Percentiles rank a stretch among this genome's conserved stretches.
phyloP scores from a whole-genome alignment of 92 coral and sea anemone genomes.

The Virgularia gustaviana region DNA sequence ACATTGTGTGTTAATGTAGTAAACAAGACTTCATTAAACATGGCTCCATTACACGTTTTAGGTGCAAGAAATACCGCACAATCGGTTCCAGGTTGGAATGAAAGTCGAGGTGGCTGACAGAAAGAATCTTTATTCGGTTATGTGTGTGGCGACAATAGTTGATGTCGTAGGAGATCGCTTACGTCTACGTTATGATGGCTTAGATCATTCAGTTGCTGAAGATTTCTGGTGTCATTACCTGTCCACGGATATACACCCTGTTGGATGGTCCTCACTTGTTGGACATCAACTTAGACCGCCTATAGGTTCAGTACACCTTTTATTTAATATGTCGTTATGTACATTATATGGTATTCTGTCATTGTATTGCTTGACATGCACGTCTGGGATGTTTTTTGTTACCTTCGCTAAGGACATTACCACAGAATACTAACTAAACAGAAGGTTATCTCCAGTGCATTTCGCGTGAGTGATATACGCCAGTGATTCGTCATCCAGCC shows the following conservation, averaged over 20 bases:
- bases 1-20: too few relatives aligned
- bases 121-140: conserved; percentile 88
- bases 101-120: conserved; percentile 99
- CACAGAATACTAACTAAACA: too few relatives aligned
- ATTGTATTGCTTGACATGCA: too few relatives aligned
- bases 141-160: conserved; percentile 98
- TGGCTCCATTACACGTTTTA: too few relatives aligned
- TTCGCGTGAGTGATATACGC: too few relatives aligned
- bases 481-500: too few relatives aligned
- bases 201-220: conserved; percentile 83
- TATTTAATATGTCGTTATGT: not conserved
- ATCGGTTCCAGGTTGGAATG: conserved; percentile 97
- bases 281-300: conserved; percentile 97
- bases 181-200: conserved; percentile 90
- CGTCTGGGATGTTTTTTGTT: too few relatives aligned
- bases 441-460: too few relatives aligned
- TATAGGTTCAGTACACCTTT: conserved; percentile 52
- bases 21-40: too few relatives aligned
- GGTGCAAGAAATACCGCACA: conserved; percentile 90
- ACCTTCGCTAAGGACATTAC: too few relatives aligned
- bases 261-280: conserved; percentile 97
- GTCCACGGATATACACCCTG: conserved; percentile 96
- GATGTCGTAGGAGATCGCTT: conserved; percentile 97
- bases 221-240: conserved; percentile 99
- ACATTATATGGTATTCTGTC: not conserved